Evolutionary conservation across 2,888 invertebrate species (phyloP).

Genomic region (Rhogogaster chlorosoma): DNA sequence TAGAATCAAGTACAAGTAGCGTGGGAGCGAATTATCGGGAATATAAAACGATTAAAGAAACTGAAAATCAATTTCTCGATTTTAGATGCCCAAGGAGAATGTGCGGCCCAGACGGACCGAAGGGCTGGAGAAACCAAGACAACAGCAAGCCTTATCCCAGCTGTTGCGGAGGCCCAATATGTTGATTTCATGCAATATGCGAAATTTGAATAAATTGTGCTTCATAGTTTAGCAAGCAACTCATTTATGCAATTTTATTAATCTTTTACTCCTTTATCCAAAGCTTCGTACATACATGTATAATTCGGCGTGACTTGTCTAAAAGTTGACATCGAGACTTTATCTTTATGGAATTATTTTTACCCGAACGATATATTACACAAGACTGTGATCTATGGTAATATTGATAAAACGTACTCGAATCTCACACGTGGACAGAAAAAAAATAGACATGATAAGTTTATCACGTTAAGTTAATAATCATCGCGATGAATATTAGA

Average conservation of each 20-base stretch:
- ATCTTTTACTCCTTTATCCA: not conserved
- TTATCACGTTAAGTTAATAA: no score
- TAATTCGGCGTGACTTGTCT: no score
- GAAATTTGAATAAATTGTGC: not conserved
- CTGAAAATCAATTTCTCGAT: no score
- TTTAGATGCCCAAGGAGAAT: slow-evolving; percentile 2
- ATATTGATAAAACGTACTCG: no score
- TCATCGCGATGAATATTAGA: no score
- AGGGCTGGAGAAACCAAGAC: not conserved
- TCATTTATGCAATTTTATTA: not conserved
- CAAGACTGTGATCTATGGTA: no score
- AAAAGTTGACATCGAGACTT: no score
- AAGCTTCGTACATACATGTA: not conserved
- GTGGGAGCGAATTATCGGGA: no score
- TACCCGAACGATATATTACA: no score
- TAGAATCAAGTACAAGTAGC: not conserved
- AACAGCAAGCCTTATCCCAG: slow-evolving; percentile 33
- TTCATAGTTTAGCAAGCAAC: not conserved
- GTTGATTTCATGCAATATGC: not conserved
- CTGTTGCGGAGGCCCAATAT: slow-evolving; percentile 33
- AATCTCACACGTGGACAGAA: no score
- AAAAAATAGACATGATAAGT: no score
- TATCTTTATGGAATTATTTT: no score
- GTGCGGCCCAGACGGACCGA: slow-evolving; percentile 34
- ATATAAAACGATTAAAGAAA: not conserved